Evolutionary conservation across 1,140 invertebrate species (phyloP), one percentile per base, ranked within the genome.

Genomic region (Teleopsis dalmanni): DNA sequence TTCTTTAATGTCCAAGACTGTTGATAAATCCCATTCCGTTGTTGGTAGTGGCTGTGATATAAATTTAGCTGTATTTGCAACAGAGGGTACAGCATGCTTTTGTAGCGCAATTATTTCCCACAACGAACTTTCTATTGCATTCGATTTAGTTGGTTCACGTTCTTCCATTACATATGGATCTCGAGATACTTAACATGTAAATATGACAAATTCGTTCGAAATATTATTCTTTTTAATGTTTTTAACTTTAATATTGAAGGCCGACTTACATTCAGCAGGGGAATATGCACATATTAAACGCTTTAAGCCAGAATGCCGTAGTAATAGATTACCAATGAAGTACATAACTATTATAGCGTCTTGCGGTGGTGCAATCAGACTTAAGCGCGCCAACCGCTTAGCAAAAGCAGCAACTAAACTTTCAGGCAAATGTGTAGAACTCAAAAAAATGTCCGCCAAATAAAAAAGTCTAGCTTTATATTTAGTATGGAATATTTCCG

Each of bases 391-490:
- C 31, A 95, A 71, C 46, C 87, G 81, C 73, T 98, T 98, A 4
- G 83, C 83, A 74, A 98, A 98, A 3, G 93, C 89, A 1, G 91
- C 95, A 8, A 96, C 91, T 45, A 97, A 68, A 54, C 85, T 82
- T 61, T 93, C 87, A 0, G 94, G 91, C 50, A 98, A 75, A 77
- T 97, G 91, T 0, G 88, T 91, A 35, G 94, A 98, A 50, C 84
- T 85, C 1, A 98, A 74, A 70, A 98, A 98, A 31, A 95, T 75
- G 69, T 96, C 89, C 0, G 88, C 77, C 19, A 96, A 76, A 63
- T 91, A 87, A 66, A 96, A 88, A 3, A 92, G 75, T 29, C 91
- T 76, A 2, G 85, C 81, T 70, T 90, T 88, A 66, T 92, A 95
- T 60, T 91, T 91, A 10, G 86, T 90, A 60, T 89, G 84, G 64